Evolutionary conservation across 2,888 invertebrate genomes (phyloP).

Genomic region (Craniophora ligustri): DNA sequence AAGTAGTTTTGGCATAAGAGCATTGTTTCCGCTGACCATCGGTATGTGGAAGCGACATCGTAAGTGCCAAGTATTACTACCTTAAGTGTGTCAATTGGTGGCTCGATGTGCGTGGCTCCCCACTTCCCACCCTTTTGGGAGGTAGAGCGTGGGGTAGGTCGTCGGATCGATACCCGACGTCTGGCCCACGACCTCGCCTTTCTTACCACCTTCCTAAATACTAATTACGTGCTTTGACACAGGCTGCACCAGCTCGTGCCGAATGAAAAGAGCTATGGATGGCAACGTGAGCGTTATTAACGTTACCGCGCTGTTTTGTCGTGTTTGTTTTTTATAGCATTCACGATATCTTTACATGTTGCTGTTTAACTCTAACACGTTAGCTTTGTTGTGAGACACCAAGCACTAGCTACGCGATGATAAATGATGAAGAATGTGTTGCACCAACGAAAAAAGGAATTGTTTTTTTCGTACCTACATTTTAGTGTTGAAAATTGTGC

Average conservation of each 20-base stretch:
- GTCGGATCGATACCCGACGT: constrained; percentile 91
- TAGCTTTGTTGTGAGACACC: constrained; percentile 39
- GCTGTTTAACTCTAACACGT: constrained; percentile 22
- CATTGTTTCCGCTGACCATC: constrained; percentile 60
- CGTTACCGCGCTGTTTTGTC: constrained; percentile 70
- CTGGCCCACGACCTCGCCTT: constrained; percentile 89
- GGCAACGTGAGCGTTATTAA: constrained; percentile 81
- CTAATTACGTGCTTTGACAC: constrained; percentile 89
- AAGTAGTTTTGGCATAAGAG: constrained; percentile 33
- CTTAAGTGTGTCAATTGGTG: constrained; percentile 88
- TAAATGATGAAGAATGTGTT: neutral
- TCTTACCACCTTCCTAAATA: constrained; percentile 89
- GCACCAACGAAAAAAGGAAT: no score
- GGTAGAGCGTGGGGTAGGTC: constrained; percentile 87
- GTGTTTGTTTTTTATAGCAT: constrained; percentile 77
- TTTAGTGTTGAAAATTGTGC: no score
- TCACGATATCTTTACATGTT: constrained; percentile 64
- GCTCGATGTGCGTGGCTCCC: constrained; percentile 86
- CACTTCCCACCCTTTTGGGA: constrained; percentile 67
- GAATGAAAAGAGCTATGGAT: constrained; percentile 85
- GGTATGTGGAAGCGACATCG: constrained; percentile 69
- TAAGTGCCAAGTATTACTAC: constrained; percentile 85
- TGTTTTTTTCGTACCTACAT: no score
- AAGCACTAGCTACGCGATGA: constrained; percentile 3
- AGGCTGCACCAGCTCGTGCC: constrained; percentile 81